phyloP scores from a whole-genome alignment of 2,113 vertebrate genomes.

The Cygnus atratus region DNA sequence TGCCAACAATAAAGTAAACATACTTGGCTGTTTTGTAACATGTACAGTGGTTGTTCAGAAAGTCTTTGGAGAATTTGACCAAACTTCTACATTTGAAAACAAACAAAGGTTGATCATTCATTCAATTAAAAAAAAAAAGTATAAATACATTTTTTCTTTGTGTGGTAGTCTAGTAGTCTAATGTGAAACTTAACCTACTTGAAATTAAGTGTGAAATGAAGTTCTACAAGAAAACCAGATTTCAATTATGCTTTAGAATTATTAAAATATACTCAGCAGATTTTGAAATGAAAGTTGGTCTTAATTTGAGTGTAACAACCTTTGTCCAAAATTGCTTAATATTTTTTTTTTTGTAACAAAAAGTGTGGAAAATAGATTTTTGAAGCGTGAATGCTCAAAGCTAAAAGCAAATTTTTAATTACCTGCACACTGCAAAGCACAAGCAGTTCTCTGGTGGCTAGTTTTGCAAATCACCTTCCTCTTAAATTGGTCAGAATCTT shows the following conservation, averaged over 20 bases:
- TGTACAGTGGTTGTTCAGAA: neutral
- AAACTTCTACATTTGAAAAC: neutral
- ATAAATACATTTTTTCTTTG: neutral
- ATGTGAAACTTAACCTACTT: neutral
- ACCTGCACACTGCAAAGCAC: neutral
- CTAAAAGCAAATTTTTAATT: slow-evolving; percentile 34
- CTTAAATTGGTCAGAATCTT: slow-evolving; percentile 19
- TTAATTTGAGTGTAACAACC: neutral
- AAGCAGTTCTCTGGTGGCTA: slow-evolving; percentile 2
- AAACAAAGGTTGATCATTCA: neutral
- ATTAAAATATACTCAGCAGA: neutral
- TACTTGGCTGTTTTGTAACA: neutral
- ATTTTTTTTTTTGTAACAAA: neutral
- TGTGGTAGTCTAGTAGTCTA: neutral
- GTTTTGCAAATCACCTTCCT: slow-evolving; percentile 10
- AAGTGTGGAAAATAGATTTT: neutral
- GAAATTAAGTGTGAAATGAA: neutral
- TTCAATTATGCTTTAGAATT: neutral
- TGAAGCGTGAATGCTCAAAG: slow-evolving; percentile 19
- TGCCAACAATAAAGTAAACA: neutral
- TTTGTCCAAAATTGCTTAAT: neutral
- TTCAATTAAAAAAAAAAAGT: neutral
- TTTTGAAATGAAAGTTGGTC: neutral
- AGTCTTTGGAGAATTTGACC: neutral
- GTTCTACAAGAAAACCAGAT: neutral